Conservation (phyloP, 2,113 vertebrate genomes). For the Cranoglanis bouderius region DNA sequence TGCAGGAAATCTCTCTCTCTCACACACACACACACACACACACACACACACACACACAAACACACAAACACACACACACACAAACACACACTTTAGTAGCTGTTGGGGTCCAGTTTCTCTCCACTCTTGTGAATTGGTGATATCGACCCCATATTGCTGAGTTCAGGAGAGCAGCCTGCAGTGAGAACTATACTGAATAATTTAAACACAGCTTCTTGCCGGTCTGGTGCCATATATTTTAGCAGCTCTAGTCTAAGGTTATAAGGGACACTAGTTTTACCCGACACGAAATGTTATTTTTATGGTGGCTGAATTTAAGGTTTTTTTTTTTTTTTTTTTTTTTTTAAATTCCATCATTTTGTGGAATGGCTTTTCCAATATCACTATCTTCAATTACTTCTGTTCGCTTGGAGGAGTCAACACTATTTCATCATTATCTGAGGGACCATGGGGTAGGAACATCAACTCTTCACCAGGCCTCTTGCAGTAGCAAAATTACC, state of each 20-base stretch:
- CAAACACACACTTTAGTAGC: neutral
- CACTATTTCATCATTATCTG: neutral
- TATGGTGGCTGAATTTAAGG: neutral
- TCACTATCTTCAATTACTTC: neutral
- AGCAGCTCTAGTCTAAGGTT: neutral
- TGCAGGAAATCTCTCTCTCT: neutral
- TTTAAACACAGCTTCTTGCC: slow-evolving; percentile 25
- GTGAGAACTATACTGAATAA: slow-evolving; percentile 20
- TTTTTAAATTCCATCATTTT: too few relatives aligned
- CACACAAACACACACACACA: neutral
- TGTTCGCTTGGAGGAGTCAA: neutral
- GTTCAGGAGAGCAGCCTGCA: slow-evolving; percentile 14
- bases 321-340: too few relatives aligned
- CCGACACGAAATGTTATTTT: neutral
- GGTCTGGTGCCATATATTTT: neutral
- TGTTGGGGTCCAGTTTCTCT: neutral
- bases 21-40: too few relatives aligned
- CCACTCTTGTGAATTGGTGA: slow-evolving; percentile 7
- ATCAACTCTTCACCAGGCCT: neutral
- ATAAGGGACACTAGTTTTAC: slow-evolving; percentile 10
- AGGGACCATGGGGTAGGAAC: neutral
- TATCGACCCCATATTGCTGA: slow-evolving; percentile 19
- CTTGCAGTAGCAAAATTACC: neutral
- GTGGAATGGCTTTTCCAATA: neutral
- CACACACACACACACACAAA: neutral